Conservation (phyloP, 2,113 vertebrate genomes). For the Vanacampus margaritifer region DNA sequence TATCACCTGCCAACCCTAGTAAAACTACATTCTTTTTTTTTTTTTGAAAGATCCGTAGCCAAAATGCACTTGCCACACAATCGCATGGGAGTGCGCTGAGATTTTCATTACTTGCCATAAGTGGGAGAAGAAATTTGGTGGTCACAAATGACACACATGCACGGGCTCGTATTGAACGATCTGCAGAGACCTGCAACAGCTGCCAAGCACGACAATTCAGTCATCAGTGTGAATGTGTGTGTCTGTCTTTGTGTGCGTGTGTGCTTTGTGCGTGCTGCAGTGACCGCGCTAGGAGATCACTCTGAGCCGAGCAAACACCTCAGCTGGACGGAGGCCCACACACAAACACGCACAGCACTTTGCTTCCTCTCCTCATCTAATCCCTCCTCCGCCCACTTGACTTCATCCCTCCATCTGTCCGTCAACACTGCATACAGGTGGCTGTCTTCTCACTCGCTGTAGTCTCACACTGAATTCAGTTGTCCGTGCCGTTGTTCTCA, state of each 20-base stretch:
- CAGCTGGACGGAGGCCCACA: constrained; percentile 54
- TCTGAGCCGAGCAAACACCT: constrained; percentile 65
- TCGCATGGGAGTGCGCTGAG: constrained; percentile 34
- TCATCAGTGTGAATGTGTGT: constrained; percentile 37
- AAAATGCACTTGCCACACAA: constrained; percentile 13
- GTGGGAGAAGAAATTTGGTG: constrained; percentile 26
- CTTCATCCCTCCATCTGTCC: constrained; percentile 67
- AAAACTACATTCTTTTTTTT: background rate
- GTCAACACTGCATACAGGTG: constrained; percentile 59
- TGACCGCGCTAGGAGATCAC: constrained; percentile 64
- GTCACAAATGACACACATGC: constrained; percentile 36
- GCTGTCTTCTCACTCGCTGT: constrained; percentile 24
- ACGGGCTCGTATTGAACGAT: constrained; percentile 51
- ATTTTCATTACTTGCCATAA: background rate
- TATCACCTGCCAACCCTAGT: too few relatives aligned
- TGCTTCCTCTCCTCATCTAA: constrained; percentile 59
- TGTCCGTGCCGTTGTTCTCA: constrained; percentile 7
- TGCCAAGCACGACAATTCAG: constrained; percentile 62
- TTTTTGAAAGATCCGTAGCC: constrained; percentile 1
- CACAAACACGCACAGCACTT: constrained; percentile 31
- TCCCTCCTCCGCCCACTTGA: constrained; percentile 53
- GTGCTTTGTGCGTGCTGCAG: constrained; percentile 22
- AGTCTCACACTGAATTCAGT: constrained; percentile 3
- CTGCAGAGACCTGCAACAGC: constrained; percentile 59
- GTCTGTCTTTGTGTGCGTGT: constrained; percentile 20